A percentile compares a stretch with the other conserved stretches of the same genome.
These are phyloP conservation scores for Chinchilla lanigera DNA, from an alignment of 2,113 vertebrate species.

Conservation along the genomic window DNA sequence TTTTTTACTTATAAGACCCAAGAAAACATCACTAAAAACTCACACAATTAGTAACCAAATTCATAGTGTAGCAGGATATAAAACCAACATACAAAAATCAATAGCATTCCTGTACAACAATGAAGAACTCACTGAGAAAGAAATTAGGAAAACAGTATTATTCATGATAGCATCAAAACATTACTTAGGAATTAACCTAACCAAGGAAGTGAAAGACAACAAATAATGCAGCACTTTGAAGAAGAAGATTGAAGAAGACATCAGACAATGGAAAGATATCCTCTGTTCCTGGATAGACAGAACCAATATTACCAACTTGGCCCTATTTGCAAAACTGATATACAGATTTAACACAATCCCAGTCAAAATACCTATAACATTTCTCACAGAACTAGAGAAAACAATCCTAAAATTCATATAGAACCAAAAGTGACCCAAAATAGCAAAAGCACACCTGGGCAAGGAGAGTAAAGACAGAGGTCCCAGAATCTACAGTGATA, in stretches of 20 bases:
- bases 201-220: background rate
- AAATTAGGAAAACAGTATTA: background rate
- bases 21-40: background rate
- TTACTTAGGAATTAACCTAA: background rate
- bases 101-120: background rate
- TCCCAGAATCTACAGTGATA: background rate
- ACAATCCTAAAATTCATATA: background rate
- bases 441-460: background rate
- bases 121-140: background rate
- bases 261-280: background rate
- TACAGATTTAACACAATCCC: background rate
- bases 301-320: background rate
- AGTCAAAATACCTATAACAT: background rate
- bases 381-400: background rate
- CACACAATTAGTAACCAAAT: background rate
- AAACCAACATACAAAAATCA: background rate
- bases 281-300: background rate
- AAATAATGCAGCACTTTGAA: background rate
- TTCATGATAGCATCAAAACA: background rate
- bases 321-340: background rate
- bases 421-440: background rate
- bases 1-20: background rate
- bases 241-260: background rate
- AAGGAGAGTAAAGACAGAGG: background rate
- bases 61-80: background rate